Conservation (phyloP, 2,888 invertebrate species). For the Rhabditoides inermis region DNA sequence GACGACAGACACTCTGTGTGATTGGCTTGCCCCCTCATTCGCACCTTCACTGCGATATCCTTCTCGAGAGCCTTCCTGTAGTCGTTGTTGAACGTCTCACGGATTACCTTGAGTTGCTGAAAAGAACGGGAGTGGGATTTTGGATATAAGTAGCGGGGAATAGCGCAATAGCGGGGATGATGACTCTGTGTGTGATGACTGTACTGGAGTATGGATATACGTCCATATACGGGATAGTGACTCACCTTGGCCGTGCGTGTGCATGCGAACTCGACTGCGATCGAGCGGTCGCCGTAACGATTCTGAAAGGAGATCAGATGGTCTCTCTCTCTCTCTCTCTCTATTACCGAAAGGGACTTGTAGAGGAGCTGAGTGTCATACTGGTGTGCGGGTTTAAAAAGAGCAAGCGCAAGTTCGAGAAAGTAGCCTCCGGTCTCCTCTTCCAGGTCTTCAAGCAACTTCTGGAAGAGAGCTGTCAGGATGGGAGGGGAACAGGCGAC, state of each 20-base stretch:
- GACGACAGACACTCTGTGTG: no score
- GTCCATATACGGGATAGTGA: no score
- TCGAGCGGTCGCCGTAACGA: conserved; percentile 40
- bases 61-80: conserved; percentile 43
- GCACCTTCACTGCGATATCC: conserved; percentile 40
- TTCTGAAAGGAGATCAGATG: no score
- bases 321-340: no score
- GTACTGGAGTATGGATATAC: no score
- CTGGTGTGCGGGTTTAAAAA: conserved; percentile 52
- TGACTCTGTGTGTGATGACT: no score
- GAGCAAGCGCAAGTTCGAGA: conserved; percentile 52
- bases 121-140: no score
- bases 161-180: no score
- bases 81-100: conserved; percentile 42
- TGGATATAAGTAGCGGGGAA: no score
- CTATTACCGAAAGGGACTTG: conserved; percentile 48
- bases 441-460: conserved; percentile 53
- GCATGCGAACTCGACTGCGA: conserved; percentile 51
- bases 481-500: background rate
- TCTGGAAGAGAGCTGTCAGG: conserved; percentile 30
- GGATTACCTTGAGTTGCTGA: conserved; percentile 49
- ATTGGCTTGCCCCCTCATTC: no score
- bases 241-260: conserved; percentile 48
- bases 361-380: conserved; percentile 53
- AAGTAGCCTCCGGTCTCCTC: conserved; percentile 55